Evolutionary conservation across 2,113 vertebrate genomes (phyloP).

Genomic region (Myiopsitta monachus): DNA sequence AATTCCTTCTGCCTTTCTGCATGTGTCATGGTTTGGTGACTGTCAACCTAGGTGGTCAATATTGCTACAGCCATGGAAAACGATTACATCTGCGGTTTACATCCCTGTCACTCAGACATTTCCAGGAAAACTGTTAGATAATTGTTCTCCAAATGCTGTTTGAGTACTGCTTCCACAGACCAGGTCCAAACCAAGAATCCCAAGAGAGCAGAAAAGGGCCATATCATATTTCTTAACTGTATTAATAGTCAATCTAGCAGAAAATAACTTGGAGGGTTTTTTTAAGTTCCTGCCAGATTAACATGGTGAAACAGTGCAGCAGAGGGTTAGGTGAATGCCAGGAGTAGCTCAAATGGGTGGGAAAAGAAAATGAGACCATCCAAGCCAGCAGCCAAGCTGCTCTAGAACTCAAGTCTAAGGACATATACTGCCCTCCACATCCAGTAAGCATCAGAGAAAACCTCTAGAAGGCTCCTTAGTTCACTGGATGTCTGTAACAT

Average conservation of each 20-base stretch:
- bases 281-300: not conserved
- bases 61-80: not conserved
- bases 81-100: not conserved
- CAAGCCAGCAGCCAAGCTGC: not conserved
- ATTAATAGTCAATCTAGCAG: not conserved
- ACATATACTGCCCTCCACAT: not conserved
- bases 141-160: not conserved
- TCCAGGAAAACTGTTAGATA: not conserved
- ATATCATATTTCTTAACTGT: not conserved
- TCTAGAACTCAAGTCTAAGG: not conserved
- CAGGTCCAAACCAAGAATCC: not conserved
- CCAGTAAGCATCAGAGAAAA: not conserved
- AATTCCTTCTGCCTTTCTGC: not conserved
- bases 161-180: not conserved
- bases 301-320: not conserved
- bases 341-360: not conserved
- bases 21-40: not conserved
- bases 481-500: not conserved
- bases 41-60: not conserved
- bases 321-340: not conserved
- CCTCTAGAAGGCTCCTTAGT: not conserved
- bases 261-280: accelerated
- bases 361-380: not conserved
- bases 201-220: not conserved
- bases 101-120: not conserved